Evolutionary conservation across 1,140 invertebrate species (phyloP), one percentile per base, ranked within the genome.

Genomic region (Drosophila lini): DNA sequence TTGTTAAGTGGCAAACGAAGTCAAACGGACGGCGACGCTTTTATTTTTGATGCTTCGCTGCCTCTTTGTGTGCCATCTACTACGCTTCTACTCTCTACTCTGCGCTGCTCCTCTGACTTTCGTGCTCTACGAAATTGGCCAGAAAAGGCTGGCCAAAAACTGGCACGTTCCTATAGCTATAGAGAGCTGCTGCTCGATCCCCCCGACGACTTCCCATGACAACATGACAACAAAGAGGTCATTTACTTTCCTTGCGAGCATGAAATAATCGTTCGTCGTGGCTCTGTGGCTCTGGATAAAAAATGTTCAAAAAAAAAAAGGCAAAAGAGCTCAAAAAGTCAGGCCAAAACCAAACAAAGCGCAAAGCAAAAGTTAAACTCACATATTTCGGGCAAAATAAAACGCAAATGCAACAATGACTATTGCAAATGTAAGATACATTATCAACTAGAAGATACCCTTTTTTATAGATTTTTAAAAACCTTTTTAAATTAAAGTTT

Each of bases 211-310:
- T 73, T 48, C 67, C 69, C 69, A 73, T 78, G 75, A 71, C 76
- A 79, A 78, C 76, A 73, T 79, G 65, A 71, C 84, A 84, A 78
- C 80, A 88, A 89, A 88, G 83, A 83, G 83, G 83, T 88, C 83
- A 88, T 89, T 88, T 88, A 88, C 83, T 88, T 88, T 88, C 83
- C 73, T 88, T 88, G 84, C 80, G 59, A 88, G 83, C 83, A 86
- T 86, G 85, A 86, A 86, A 88, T 86, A 86, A 88, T 80, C 82
- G 82, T 82, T 80, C 63, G 67, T 82, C 68, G 75, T 82, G 60
- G 68, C 65, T 56, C 63, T 58, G 45, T 61, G 60, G 76, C 60
- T 59, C 78, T 65, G 78, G 22, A 28, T 42, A 32, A 61, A 64
- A 61, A 60, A 64, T 32, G 19, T 15, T 28, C 6, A n/a, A 16